Conservation (phyloP, 2,888 invertebrate genomes). For the Cerceris ruficornis region DNA sequence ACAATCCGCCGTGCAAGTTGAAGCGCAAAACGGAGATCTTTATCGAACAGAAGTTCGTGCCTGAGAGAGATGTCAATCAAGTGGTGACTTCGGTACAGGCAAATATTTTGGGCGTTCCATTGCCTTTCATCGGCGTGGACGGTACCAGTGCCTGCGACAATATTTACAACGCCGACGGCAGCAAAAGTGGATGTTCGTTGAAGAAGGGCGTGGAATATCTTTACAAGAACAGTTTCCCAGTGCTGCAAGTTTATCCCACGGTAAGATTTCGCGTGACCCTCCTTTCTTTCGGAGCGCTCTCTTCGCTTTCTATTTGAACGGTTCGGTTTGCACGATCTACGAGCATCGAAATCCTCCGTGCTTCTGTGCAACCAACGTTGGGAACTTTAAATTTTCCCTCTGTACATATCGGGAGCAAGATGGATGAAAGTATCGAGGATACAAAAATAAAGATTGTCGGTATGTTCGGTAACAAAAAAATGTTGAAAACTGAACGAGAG, state of each 20-base stretch:
- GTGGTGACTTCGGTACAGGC: slow-evolving; percentile 86
- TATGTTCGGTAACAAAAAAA: no score
- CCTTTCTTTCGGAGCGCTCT: no score
- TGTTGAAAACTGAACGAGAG: no score
- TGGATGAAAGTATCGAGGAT: no score
- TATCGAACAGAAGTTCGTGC: slow-evolving; percentile 85
- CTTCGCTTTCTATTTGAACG: no score
- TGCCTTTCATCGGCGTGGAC: slow-evolving; percentile 91
- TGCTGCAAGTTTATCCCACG: slow-evolving; percentile 84
- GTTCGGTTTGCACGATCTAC: no score
- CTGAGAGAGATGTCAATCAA: slow-evolving; percentile 83
- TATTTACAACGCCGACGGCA: slow-evolving; percentile 84
- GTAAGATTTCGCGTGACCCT: slow-evolving; percentile 74
- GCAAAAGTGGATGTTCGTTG: slow-evolving; percentile 86
- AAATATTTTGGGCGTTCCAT: slow-evolving; percentile 84
- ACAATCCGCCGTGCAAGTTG: slow-evolving; percentile 86
- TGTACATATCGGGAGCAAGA: no score
- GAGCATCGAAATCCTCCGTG: no score
- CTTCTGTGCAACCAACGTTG: no score
- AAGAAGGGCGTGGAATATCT: slow-evolving; percentile 86
- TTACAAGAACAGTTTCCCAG: slow-evolving; percentile 86
- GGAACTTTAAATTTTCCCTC: no score
- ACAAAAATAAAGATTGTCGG: no score
- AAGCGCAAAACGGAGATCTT: slow-evolving; percentile 84
- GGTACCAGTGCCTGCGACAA: slow-evolving; percentile 87